phyloP scores from a whole-genome alignment of 2,888 invertebrate genomes.

The Erebia aethiops region DNA sequence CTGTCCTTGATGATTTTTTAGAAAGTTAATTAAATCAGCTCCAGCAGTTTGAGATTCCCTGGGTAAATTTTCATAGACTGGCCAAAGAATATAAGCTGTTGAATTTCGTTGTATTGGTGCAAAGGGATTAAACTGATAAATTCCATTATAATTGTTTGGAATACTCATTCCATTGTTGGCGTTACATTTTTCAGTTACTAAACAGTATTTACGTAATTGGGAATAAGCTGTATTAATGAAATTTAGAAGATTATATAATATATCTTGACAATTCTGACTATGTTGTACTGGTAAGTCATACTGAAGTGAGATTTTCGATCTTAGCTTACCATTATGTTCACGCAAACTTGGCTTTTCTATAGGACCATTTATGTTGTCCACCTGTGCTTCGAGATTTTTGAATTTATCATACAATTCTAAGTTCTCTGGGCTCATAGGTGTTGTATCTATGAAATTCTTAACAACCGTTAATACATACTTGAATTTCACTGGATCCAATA shows the following conservation, averaged over 20 bases:
- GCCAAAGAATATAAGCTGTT: neutral
- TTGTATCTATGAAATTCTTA: slow-evolving; percentile 24
- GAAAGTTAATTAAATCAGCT: slow-evolving; percentile 16
- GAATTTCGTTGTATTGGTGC: neutral
- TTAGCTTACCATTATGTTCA: neutral
- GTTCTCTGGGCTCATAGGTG: slow-evolving; percentile 8
- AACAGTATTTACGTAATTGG: slow-evolving; percentile 23
- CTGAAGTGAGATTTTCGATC: slow-evolving; percentile 16
- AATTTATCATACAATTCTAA: neutral
- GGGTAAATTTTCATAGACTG: neutral
- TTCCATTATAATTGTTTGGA: neutral
- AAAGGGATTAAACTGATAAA: neutral
- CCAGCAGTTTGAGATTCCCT: slow-evolving; percentile 1
- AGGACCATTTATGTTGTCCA: slow-evolving; percentile 8
- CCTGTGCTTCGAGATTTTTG: slow-evolving; percentile 10
- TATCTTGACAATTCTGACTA: slow-evolving; percentile 22
- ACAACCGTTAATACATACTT: slow-evolving; percentile 30
- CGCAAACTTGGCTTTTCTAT: neutral
- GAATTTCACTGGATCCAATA: slow-evolving; percentile 26
- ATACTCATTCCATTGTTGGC: neutral
- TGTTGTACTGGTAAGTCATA: slow-evolving; percentile 10
- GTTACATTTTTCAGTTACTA: slow-evolving; percentile 22
- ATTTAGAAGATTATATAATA: slow-evolving; percentile 22
- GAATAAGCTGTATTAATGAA: slow-evolving; percentile 23
- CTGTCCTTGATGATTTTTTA: slow-evolving; percentile 4